These are phyloP conservation scores for Phrynocephalus versicolor DNA, from an alignment of 2,113 vertebrate genomes.

Conservation along the genomic window DNA sequence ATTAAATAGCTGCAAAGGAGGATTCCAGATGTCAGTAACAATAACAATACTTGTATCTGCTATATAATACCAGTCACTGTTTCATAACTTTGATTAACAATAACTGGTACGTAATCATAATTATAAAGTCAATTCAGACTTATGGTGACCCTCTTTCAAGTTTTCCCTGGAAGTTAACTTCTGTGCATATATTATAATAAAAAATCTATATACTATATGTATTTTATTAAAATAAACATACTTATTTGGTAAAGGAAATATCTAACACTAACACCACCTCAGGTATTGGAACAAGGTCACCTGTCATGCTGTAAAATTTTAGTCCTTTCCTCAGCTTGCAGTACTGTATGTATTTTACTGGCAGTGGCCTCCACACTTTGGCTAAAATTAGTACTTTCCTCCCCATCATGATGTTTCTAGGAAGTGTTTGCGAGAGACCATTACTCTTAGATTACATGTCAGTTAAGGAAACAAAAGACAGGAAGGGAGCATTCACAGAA, in stretches of 20 bases:
- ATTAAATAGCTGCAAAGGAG: constrained; percentile 16
- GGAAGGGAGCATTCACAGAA: constrained; percentile 10
- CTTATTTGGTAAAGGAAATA: constrained; percentile 28
- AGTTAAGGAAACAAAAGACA: constrained; percentile 10
- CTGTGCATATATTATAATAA: too few relatives aligned
- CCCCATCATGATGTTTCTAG: constrained; percentile 18
- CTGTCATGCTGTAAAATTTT: neutral
- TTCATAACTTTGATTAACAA: too few relatives aligned
- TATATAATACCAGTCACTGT: too few relatives aligned
- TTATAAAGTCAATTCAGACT: too few relatives aligned
- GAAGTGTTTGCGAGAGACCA: constrained; percentile 20
- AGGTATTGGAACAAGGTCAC: constrained; percentile 6
- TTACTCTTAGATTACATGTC: constrained; percentile 44
- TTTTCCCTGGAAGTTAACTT: too few relatives aligned
- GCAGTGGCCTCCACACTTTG: constrained; percentile 16
- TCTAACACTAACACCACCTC: neutral
- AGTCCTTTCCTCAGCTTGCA: constrained; percentile 15
- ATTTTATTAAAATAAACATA: neutral
- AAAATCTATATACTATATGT: neutral
- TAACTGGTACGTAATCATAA: too few relatives aligned
- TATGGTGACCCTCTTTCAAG: too few relatives aligned
- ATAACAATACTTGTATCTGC: too few relatives aligned
- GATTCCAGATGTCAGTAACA: constrained; percentile 22
- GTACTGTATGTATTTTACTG: neutral
- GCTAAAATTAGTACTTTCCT: neutral